Evolutionary conservation across 2,888 invertebrate species (phyloP).

Genomic region (Lepidocyrtinus sp.): DNA sequence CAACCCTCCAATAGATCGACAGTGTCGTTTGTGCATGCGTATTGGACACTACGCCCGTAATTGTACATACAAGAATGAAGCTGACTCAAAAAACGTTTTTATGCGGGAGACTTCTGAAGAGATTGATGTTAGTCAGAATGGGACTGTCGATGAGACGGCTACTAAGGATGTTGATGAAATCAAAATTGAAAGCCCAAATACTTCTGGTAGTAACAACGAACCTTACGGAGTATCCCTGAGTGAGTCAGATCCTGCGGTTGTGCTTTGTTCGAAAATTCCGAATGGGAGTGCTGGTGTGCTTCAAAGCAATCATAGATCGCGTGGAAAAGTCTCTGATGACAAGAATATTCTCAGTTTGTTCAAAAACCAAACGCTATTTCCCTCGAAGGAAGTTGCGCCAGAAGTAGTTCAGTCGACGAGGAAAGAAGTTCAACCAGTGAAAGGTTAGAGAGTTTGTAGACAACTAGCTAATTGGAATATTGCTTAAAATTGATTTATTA

Average conservation of each 20-base stretch:
- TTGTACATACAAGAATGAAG: constrained; percentile 71
- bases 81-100: not conserved
- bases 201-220: not conserved
- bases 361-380: not conserved
- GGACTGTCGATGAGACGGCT: not conserved
- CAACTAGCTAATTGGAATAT: no score
- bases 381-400: not conserved
- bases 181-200: no score
- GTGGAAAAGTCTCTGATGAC: not conserved
- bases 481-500: not conserved
- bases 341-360: not conserved
- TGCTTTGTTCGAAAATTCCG: not conserved
- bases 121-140: not conserved
- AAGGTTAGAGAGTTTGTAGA: constrained; percentile 10
- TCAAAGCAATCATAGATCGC: not conserved
- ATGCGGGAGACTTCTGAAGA: not conserved
- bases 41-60: constrained; percentile 76
- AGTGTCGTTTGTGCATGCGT: constrained; percentile 75
- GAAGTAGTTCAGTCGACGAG: not conserved
- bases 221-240: not conserved
- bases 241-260: not conserved
- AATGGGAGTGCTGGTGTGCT: constrained; percentile 5
- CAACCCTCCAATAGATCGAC: constrained; percentile 75
- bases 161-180: not conserved
- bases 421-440: constrained; percentile 20